Evolutionary conservation across 2,797 vertebrate species (phyloP).

Genomic region (Poeciliopsis gracilis): DNA sequence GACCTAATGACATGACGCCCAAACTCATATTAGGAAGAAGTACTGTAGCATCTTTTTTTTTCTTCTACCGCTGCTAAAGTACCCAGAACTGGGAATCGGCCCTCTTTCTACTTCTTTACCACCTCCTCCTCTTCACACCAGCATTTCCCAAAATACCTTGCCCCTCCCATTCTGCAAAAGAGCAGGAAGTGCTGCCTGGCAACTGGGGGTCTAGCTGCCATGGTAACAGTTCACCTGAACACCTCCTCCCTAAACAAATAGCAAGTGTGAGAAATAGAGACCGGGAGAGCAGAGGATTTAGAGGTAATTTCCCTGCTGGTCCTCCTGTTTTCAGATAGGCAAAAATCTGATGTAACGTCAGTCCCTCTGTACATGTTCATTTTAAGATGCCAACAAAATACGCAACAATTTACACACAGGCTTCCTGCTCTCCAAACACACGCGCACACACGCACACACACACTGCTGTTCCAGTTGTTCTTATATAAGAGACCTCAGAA

Average conservation of each 20-base stretch:
- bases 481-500: background rate
- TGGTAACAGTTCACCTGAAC: conserved; percentile 74
- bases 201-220: conserved; percentile 68
- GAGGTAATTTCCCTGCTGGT: background rate
- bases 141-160: conserved; percentile 75
- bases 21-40: background rate
- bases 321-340: background rate
- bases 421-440: background rate
- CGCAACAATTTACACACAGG: background rate
- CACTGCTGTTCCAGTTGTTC: background rate
- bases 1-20: conserved; percentile 30
- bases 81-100: conserved; percentile 35
- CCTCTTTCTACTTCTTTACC: conserved; percentile 17
- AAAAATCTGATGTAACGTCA: background rate
- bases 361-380: background rate
- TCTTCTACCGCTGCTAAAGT: conserved; percentile 2
- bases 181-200: conserved; percentile 77
- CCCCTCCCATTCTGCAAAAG: conserved; percentile 63
- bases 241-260: conserved; percentile 66
- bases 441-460: background rate
- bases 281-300: conserved; percentile 9
- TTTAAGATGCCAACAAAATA: background rate
- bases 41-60: background rate
- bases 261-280: conserved; percentile 33
- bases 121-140: conserved; percentile 63